phyloP scores from a whole-genome alignment of 2,888 invertebrate genomes.

The Philopedon plagiatum region DNA sequence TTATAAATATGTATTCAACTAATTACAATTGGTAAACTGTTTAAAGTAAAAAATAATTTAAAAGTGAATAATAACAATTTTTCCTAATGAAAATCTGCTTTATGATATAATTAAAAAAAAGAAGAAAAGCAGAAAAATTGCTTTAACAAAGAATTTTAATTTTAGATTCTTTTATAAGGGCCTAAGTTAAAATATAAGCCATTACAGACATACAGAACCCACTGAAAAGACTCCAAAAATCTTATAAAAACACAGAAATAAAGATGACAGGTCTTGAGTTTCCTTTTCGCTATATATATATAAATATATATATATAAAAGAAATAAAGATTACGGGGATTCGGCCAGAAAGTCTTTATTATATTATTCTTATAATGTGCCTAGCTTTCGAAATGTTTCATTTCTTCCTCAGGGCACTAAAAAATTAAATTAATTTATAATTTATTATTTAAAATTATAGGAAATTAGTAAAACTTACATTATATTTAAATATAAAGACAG shows the following conservation, averaged over 20 bases:
- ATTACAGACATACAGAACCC: conserved; percentile 26
- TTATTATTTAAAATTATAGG: no score
- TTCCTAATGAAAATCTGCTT: conserved; percentile 33
- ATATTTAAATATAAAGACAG: no score
- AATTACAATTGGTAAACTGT: conserved; percentile 58
- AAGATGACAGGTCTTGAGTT: not conserved
- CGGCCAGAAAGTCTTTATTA: no score
- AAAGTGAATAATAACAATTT: conserved; percentile 57
- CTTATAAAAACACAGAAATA: not conserved
- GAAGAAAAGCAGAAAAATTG: not conserved
- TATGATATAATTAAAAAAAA: conserved; percentile 1
- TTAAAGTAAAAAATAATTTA: conserved; percentile 60
- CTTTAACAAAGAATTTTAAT: not conserved
- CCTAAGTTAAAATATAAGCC: conserved; percentile 17
- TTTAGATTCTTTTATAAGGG: not conserved
- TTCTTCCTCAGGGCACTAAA: no score
- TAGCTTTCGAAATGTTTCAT: no score
- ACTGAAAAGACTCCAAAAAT: not conserved
- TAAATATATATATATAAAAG: no score
- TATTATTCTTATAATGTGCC: no score
- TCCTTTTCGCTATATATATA: no score
- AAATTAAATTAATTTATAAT: no score
- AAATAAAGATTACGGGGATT: no score
- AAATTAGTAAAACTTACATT: no score
- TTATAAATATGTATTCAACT: conserved; percentile 60